Base-by-base conservation (phyloP, 2,113 vertebrate genomes). In the Coturnix japonica region DNA sequence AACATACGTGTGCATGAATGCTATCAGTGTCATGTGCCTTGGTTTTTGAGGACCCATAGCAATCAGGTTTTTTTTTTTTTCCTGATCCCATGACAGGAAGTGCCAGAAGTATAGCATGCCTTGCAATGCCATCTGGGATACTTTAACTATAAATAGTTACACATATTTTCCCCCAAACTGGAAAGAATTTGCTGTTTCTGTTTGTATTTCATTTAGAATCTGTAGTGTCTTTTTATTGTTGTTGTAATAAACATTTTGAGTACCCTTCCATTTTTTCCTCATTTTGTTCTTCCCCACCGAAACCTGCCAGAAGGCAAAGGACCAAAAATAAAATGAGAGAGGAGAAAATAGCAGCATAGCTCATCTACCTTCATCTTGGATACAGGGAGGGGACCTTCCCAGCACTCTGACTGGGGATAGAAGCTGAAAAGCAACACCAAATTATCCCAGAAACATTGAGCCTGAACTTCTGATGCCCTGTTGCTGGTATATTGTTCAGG, bases 101-200 rank as follows among this genome's bases (percentile, higher is more conserved):
- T 73, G 4, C 23, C 49, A 87, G 56, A 86, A 75, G 59, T 91
- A 94, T 41, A 73, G 37, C 60, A 80, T 83, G n/a, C 69, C 90
- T 64, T 94, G 88, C 90, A 94, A 78, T 93, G 70, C 67, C 89
- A 89, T 81, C 66, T 94, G 85, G 41, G 86, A 93, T 89, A 92
- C 87, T 91, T 91, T 89, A 89, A 56, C 84, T 73, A 10, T 91
- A 93, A 92, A 92, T 80, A 87, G 44, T 72, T 89, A 63, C 43
- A 44, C 54, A 63, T 81, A 47, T 93, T 95, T 95, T 95, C 41
- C 7, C 18, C 54, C 10, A 63, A 90, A 83, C n/a, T 78, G 61
- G 14, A 78, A 81, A 91, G 35, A 84, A 89, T 43, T 90, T 81
- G 60, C 60, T 86, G 44, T 90, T 92, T 43, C 51, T 93, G 76